Evolutionary conservation across 2,888 invertebrate genomes (phyloP).

Genomic region (Phortica okadai): DNA sequence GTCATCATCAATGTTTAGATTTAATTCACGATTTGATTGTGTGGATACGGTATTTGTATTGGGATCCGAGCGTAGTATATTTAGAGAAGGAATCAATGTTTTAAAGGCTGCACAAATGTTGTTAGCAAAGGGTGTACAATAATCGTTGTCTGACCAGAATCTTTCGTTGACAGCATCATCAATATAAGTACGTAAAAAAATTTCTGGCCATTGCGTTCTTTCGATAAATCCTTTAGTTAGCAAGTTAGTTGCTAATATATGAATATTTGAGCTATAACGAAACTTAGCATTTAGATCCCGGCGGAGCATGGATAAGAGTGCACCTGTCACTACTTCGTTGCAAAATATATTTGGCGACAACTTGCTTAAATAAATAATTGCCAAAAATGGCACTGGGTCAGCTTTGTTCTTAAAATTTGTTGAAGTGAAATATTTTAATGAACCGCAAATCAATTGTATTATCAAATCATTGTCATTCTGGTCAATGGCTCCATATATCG

Average conservation of each 20-base stretch:
- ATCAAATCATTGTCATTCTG: slow-evolving; percentile 88
- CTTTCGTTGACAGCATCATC: slow-evolving; percentile 96
- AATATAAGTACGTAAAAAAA: slow-evolving; percentile 93
- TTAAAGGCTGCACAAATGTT: slow-evolving; percentile 84
- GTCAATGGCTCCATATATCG: slow-evolving; percentile 85
- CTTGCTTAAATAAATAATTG: slow-evolving; percentile 88
- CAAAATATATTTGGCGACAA: slow-evolving; percentile 86
- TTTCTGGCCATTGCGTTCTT: slow-evolving; percentile 92
- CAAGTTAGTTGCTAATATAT: slow-evolving; percentile 90
- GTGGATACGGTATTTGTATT: slow-evolving; percentile 52
- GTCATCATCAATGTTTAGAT: slow-evolving; percentile 78
- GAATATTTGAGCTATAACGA: slow-evolving; percentile 87
- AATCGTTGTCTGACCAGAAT: slow-evolving; percentile 94
- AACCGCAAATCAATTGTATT: slow-evolving; percentile 89
- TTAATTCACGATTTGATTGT: slow-evolving; percentile 53
- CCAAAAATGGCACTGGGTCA: slow-evolving; percentile 83
- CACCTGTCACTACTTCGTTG: slow-evolving; percentile 86
- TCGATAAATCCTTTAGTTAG: slow-evolving; percentile 89
- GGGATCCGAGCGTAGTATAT: slow-evolving; percentile 62
- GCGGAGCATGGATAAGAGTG: slow-evolving; percentile 88
- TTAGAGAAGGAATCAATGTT: slow-evolving; percentile 71
- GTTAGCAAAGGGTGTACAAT: slow-evolving; percentile 93
- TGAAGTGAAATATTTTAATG: slow-evolving; percentile 85
- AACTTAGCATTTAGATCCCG: slow-evolving; percentile 87
- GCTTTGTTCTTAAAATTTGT: slow-evolving; percentile 90